Percentiles rank a stretch among this genome's conserved stretches.
Evolutionary conservation across 2,797 vertebrate species (phyloP).

Genomic region (Poeciliopsis presidionis): DNA sequence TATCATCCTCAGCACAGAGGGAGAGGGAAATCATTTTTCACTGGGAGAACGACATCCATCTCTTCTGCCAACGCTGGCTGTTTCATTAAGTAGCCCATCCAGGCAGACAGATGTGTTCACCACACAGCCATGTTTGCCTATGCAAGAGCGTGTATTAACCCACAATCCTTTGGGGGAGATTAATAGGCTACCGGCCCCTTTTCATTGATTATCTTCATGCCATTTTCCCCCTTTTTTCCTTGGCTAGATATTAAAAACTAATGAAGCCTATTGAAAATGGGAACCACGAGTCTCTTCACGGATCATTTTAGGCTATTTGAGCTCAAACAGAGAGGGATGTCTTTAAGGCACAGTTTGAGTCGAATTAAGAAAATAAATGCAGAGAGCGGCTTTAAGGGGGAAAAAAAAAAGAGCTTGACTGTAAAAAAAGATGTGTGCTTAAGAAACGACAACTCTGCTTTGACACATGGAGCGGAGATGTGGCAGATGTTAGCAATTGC

Average conservation of each 20-base stretch:
- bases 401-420: conserved; percentile 53
- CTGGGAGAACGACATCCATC: conserved; percentile 77
- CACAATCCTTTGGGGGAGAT: conserved; percentile 83
- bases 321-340: conserved; percentile 82
- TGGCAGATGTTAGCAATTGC: conserved; percentile 85
- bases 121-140: conserved; percentile 81
- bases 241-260: conserved; percentile 86
- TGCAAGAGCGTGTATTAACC: conserved; percentile 82
- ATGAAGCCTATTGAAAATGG: conserved; percentile 83
- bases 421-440: conserved; percentile 76
- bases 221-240: conserved; percentile 73
- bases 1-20: conserved; percentile 63
- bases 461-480: conserved; percentile 73
- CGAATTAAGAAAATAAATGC: conserved; percentile 86
- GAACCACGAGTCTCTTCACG: conserved; percentile 79
- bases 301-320: conserved; percentile 86
- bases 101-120: conserved; percentile 82
- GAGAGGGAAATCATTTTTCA: conserved; percentile 79
- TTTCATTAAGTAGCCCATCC: conserved; percentile 87
- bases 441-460: conserved; percentile 76
- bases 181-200: conserved; percentile 82
- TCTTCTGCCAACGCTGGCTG: conserved; percentile 74
- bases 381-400: conserved; percentile 56
- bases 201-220: conserved; percentile 86
- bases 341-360: conserved; percentile 84